Evolutionary conservation across 2,113 vertebrate species (phyloP).

Genomic region (Heterochromis multidens): DNA sequence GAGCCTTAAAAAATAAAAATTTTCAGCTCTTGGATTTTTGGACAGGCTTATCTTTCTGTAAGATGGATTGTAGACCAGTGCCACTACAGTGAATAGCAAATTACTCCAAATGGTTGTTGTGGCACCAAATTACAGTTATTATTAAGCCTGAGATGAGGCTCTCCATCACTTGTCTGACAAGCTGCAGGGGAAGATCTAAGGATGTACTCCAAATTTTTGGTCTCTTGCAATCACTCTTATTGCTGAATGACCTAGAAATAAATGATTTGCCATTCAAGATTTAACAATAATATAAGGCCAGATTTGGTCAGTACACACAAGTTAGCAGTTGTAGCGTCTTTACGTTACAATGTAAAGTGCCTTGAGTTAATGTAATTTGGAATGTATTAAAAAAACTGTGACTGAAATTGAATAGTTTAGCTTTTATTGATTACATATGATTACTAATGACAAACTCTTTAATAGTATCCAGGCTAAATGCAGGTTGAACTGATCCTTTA

Average conservation of each 20-base stretch:
- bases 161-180: slow-evolving; percentile 51
- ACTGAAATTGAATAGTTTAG: neutral
- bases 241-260: neutral
- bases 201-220: neutral
- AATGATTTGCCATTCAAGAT: neutral
- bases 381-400: neutral
- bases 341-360: no score
- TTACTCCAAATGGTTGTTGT: slow-evolving; percentile 46
- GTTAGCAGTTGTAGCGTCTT: no score
- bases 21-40: neutral
- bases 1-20: neutral
- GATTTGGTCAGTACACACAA: neutral
- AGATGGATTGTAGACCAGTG: slow-evolving; percentile 39
- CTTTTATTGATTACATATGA: neutral
- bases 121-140: slow-evolving; percentile 55
- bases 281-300: neutral
- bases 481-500: neutral
- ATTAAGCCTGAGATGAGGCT: slow-evolving; percentile 57
- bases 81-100: slow-evolving; percentile 32
- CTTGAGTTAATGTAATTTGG: neutral
- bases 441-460: neutral
- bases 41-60: slow-evolving; percentile 23
- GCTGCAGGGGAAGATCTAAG: neutral
- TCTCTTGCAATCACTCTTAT: neutral
- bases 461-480: neutral